A percentile compares a stretch with the other conserved stretches of the same genome.
These are phyloP conservation scores for Thomomys bottae DNA, from an alignment of 2,113 vertebrate genomes.

Conservation along the genomic window DNA sequence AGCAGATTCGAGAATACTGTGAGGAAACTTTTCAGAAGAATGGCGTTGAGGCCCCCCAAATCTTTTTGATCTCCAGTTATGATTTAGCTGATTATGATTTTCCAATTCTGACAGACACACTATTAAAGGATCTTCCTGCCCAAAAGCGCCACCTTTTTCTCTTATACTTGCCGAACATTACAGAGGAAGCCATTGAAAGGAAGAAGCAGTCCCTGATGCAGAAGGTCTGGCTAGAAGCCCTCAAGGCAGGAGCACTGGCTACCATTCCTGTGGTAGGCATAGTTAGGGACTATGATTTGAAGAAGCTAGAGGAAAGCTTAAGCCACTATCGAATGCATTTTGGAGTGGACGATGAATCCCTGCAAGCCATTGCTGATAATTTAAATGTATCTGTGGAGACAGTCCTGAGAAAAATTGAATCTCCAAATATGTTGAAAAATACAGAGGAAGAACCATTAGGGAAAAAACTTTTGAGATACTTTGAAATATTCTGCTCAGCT, in stretches of 20 bases:
- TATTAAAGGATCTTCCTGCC: constrained; percentile 18
- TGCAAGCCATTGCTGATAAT: constrained; percentile 21
- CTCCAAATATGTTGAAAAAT: not conserved
- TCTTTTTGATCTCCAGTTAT: constrained; percentile 57
- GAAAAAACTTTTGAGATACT: not conserved
- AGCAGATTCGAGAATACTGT: not conserved
- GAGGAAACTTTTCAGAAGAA: fast-evolving
- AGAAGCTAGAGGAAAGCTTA: constrained; percentile 6
- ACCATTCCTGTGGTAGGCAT: not conserved
- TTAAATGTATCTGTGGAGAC: not conserved
- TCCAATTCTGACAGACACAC: not conserved
- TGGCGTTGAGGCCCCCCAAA: not conserved
- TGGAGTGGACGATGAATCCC: constrained; percentile 52
- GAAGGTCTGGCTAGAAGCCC: constrained; percentile 53
- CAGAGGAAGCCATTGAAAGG: constrained; percentile 23
- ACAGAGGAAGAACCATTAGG: not conserved
- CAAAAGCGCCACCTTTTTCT: constrained; percentile 50
- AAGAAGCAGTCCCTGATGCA: constrained; percentile 38
- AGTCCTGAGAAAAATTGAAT: not conserved
- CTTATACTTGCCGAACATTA: constrained; percentile 56
- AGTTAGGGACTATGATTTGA: not conserved
- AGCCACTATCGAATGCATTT: constrained; percentile 26
- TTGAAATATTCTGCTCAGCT: not conserved
- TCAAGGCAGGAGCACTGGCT: not conserved
- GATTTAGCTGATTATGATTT: constrained; percentile 49